Evolutionary conservation across 2,113 vertebrate genomes (phyloP).

Genomic region (Hypomesus transpacificus): DNA sequence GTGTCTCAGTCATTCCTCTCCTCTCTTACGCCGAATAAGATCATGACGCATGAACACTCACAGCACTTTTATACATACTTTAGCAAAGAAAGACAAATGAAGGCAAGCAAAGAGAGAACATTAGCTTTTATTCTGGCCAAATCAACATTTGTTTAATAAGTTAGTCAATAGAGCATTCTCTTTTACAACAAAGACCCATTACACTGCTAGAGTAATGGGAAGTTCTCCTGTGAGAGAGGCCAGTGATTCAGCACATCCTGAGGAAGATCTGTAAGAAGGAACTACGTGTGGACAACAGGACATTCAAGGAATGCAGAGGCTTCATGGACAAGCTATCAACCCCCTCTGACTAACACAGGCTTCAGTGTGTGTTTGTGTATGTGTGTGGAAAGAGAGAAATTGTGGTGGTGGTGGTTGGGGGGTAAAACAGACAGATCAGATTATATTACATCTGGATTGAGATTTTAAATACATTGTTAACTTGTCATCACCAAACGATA

Average conservation of each 20-base stretch:
- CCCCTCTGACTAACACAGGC: neutral
- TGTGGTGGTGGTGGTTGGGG: neutral
- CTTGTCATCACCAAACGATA: too few species aligned
- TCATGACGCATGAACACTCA: neutral
- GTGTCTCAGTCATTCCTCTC: neutral
- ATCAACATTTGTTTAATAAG: too few species aligned
- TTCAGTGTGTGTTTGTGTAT: neutral
- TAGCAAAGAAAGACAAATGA: too few species aligned
- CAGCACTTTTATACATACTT: too few species aligned
- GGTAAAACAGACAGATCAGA: neutral
- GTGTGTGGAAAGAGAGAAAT: neutral
- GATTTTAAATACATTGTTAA: too few species aligned
- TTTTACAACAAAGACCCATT: neutral
- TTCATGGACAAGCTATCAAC: conserved; percentile 4
- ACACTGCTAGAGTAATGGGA: conserved; percentile 2
- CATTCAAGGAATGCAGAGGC: conserved; percentile 4
- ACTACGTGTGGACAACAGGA: conserved; percentile 11
- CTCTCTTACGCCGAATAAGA: neutral
- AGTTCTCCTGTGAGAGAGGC: neutral
- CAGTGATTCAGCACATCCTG: conserved; percentile 25
- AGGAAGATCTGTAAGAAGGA: neutral
- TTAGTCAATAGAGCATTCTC: too few species aligned
- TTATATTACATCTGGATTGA: neutral
- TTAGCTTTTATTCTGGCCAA: too few species aligned
- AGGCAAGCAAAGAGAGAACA: too few species aligned